Base-by-base conservation (phyloP, 2,888 invertebrate genomes). In the Drosophila parthenogenetica region DNA sequence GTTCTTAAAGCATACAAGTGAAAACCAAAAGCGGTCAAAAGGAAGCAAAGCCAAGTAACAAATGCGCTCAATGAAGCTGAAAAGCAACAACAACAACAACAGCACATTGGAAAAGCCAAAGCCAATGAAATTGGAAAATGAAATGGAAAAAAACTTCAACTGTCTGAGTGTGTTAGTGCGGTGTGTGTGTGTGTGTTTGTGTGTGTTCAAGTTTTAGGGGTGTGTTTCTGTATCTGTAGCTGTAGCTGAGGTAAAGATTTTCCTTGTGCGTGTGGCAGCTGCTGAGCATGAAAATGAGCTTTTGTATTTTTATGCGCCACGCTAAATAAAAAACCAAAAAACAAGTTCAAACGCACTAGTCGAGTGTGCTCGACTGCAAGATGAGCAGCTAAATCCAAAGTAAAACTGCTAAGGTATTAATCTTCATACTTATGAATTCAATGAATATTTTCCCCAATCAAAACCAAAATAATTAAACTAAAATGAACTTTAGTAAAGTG, bases 241-340 rank as follows among this genome's bases (percentile, higher is more conserved):
- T 51, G 51, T 25, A 16, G 55, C 46, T 67, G 81, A 85, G 83
- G 82, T 87, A 70, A 84, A 69, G 70, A 63, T 69, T 67, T 69
- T 11, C 59, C 61, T 67, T 67, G 55, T 77, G 87, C 78, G 67
- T 69, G 65, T 84, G 78, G 70, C 82, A 82, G 87, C 87, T 86
- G 87, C 78, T 75, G 73, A 79, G 82, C 85, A 87, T 71, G 85
- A 83, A 83, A 83, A 83, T 85, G 87, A 84, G 76, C 67, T 79
- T 84, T 73, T 77, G 63, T 73, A 58, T 77, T 72, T 78, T 87
- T 83, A 84, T 78, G 75, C 75, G 64, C 65, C 39, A 57, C n/a
- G 65, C 77, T 61, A 53, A 73, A 69, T 64, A 79, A 69, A 59
- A 62, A 67, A 55, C 19, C 54, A 62, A 67, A 39, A 43, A 29